Conservation (phyloP, 30 jellyfish, hydroid and myxozoan genomes). For the Chrysaora quinquecirrha region DNA sequence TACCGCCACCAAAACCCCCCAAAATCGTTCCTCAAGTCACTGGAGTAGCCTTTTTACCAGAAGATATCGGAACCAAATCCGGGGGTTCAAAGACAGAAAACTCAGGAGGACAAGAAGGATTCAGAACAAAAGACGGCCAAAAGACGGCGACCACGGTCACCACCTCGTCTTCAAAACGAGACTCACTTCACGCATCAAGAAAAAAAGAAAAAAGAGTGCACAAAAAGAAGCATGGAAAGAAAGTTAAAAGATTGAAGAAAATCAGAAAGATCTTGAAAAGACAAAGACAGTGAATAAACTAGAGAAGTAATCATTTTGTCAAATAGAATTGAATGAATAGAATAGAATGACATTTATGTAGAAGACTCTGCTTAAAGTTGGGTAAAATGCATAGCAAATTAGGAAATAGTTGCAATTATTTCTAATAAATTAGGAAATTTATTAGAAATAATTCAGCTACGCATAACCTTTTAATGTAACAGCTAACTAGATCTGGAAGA, state of each 20-base stretch:
- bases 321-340: too few species aligned
- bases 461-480: too few species aligned
- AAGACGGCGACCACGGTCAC: conserved; percentile 57
- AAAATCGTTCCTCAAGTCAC: conserved; percentile 71
- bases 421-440: too few species aligned
- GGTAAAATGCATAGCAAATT: too few species aligned
- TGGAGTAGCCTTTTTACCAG: conserved; percentile 70
- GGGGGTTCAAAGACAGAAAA: conserved; percentile 58
- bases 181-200: background rate
- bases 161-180: conserved; percentile 63
- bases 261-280: background rate
- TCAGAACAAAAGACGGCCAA: conserved; percentile 51
- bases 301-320: too few species aligned
- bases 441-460: too few species aligned
- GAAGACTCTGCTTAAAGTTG: too few species aligned
- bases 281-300: too few species aligned
- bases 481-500: too few species aligned
- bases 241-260: background rate
- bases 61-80: conserved; percentile 68
- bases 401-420: too few species aligned
- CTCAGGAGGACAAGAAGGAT: conserved; percentile 66
- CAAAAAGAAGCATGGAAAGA: background rate
- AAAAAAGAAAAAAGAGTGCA: background rate
- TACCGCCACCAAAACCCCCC: conserved; percentile 73
- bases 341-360: too few species aligned